Evolutionary conservation across 2,113 vertebrate species (phyloP), one percentile per base, ranked within the genome.

Genomic region (Cavia porcellus): DNA sequence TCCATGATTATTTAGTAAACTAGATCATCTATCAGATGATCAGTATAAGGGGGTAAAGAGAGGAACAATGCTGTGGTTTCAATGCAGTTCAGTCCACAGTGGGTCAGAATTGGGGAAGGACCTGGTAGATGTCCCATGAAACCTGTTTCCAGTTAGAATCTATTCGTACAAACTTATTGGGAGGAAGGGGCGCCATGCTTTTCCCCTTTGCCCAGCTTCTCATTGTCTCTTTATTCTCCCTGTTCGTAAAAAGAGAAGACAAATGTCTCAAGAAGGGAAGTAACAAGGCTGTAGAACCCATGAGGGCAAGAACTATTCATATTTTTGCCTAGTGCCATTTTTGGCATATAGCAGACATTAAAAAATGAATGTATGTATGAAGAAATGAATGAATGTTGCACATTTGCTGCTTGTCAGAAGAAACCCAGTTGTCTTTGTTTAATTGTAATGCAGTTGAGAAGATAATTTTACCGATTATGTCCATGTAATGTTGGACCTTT

Each of bases 381-480:
- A 57, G 55, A 57, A 57, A 19, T 55, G 14, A 55, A 55, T 19
- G 55, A 57, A 72, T 82, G 75, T 59, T 82, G 68, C 92, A 79
- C 7, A 90, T 75, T 96, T 90, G 17, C 90, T 95, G 32, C 55
- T 68, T 92, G 14, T 7, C 30, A 84, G 79, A 62, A 66, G n/a
- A 30, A 68, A 89, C 38, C 42, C 81, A 85, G 47, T 17, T 88
- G 68, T 64, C 89, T 96, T 84, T 74, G 45, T 87, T 94, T 86
- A 55, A 95, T 19, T 88, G 25, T 88, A 95, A 77, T 64, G 94
- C 45, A 84, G 45, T 4, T 32, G 77, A 92, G 90, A 91, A 84
- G 81, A 77, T 35, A 85, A 72, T 59, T 96, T 93, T 75, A 75
- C 20, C 57, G 75, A 75, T 87, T 38, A 45, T 61, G 45, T 77